These are phyloP conservation scores for Callaeas wilsoni DNA, from an alignment of 2,113 vertebrate genomes.

Conservation along the genomic window DNA sequence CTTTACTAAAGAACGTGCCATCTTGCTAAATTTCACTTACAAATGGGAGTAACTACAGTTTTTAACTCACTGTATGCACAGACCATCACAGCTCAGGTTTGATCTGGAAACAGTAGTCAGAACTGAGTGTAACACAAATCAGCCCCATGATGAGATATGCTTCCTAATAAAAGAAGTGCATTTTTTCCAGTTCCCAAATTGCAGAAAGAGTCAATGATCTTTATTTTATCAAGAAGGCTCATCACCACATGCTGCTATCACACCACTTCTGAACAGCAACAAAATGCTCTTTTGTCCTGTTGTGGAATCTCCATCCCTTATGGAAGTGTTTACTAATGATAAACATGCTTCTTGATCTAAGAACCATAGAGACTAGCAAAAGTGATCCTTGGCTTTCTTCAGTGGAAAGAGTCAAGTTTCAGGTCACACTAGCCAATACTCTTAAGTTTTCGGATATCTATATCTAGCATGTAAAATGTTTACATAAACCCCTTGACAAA, in stretches of 20 bases:
- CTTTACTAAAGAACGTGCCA: accelerated
- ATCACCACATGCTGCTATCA: not conserved
- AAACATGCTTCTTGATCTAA: not conserved
- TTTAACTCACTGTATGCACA: not conserved
- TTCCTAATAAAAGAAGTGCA: not conserved
- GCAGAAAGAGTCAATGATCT: not conserved
- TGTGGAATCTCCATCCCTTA: not conserved
- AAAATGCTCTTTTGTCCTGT: not conserved
- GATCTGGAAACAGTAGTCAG: not conserved
- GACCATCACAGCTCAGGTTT: not conserved
- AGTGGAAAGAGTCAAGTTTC: not conserved
- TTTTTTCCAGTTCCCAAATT: not conserved
- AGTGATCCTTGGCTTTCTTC: not conserved
- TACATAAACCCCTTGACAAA: not conserved
- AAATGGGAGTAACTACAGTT: not conserved
- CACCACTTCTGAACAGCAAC: not conserved
- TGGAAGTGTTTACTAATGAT: not conserved
- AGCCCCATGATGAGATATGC: not conserved
- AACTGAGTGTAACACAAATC: not conserved
- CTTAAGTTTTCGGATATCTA: not conserved
- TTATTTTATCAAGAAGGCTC: not conserved
- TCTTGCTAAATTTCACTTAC: not conserved
- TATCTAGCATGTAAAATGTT: not conserved
- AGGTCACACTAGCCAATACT: not conserved
- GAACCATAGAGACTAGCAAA: not conserved